Percentiles rank a stretch among this genome's conserved stretches.
These are phyloP conservation scores for Parauchenoglanis ngamensis DNA, from an alignment of 2,797 vertebrate genomes.

Conservation along the genomic window DNA sequence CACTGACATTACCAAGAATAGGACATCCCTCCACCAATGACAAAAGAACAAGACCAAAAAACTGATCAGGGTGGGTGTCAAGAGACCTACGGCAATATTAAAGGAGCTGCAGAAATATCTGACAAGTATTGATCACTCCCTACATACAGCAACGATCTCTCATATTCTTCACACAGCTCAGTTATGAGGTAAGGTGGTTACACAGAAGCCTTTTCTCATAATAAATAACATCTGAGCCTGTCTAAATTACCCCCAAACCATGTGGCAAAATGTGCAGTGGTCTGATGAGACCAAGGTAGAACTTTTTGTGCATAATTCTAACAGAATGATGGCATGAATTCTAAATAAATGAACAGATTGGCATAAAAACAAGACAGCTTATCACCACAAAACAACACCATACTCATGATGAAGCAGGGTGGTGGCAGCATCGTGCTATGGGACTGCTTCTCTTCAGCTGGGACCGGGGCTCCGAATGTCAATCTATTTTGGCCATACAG, in stretches of 20 bases:
- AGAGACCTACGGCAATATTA: not conserved
- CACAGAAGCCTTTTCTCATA: not conserved
- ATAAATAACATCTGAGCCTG: not conserved
- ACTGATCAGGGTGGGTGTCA: not conserved
- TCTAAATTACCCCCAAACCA: not conserved
- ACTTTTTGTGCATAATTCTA: not conserved
- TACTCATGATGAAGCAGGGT: not conserved
- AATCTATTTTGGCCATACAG: not conserved
- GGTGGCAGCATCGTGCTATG: not conserved
- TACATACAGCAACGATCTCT: not conserved
- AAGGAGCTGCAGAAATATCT: not conserved
- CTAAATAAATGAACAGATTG: too few relatives aligned
- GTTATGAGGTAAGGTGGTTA: not conserved
- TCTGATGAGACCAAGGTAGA: too few relatives aligned
- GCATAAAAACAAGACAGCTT: not conserved
- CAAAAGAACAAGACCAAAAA: not conserved
- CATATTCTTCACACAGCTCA: not conserved
- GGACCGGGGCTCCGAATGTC: not conserved
- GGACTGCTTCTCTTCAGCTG: not conserved
- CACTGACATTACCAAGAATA: not conserved
- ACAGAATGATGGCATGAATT: not conserved
- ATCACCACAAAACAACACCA: not conserved
- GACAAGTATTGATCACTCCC: not conserved
- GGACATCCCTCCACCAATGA: not conserved
- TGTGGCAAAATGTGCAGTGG: too few relatives aligned